Evolutionary conservation across 2,113 vertebrate genomes (phyloP), one percentile per base, ranked within the genome.

Genomic region (Phainopepla nitens): DNA sequence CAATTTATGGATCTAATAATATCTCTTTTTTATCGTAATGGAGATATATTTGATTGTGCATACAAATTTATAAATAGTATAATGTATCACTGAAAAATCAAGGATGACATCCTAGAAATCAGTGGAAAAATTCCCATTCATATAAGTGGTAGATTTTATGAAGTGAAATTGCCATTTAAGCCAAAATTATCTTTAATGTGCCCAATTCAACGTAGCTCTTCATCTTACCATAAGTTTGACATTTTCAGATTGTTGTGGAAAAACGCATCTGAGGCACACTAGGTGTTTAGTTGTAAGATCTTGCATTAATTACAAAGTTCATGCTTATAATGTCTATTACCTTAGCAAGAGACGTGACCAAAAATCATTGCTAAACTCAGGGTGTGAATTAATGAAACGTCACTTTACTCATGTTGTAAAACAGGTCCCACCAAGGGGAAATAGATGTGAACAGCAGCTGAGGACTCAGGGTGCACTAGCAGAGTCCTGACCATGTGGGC

Each of bases 21-120:
- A 53, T 61, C 9, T 95, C 62, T 93, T 65, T 89, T 96, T 90
- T 86, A 71, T 92, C 92, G 21, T 57, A 96, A 87, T 25, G 21
- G 22, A 93, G 60, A 56, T 80, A 54, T 49, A 82, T 86, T 94
- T 95, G 94, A 75, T 87, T 95, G 47, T 72, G 28, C 45, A 66
- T 35, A 29, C 50, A 58, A 20, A 50, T 76, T 53, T 33, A 33
- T 66, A 66, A 57, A 27, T 53, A 72, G 27, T 36, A 27, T 36
- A 73, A 66, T 1, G 24, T 51, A 42, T 50, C 11, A 29, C 29
- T 24, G 49, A 82, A 90, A 85, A 92, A 79, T 78, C 28, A 71
- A 68, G 13, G 11, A 35, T 88, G 39, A 20, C 9, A 5, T 71
- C 25, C 39, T 58, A 82, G 29, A 76, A 79, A 79, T 41, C 44